Evolutionary conservation across 2,113 vertebrate genomes (phyloP), one percentile per base, ranked within the genome.

Genomic region (Stegastes partitus): DNA sequence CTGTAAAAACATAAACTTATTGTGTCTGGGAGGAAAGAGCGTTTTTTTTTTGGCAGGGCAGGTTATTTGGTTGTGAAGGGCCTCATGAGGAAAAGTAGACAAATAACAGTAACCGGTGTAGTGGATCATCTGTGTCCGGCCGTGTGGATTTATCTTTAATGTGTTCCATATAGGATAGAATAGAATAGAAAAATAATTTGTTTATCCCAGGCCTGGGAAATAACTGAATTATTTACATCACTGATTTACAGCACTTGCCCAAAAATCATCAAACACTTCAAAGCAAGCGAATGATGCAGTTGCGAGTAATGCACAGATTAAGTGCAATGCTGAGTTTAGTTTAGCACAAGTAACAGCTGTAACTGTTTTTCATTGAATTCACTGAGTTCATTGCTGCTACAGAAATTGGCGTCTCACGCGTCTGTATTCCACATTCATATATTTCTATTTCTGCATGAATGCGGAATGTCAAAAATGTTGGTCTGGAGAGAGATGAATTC

Each of bases 381-480:
- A 45, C 5, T 34, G 31, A 34, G 31, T 34, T 34, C 31, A 34
- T 34, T 34, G 8, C 31, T 34, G 8, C 31, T 34, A 34, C 31
- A 50, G 28, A 50, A 50, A 39, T 4, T 9, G 11, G 56, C 11
- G 61, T 42, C 18, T 61, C 39, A 42, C 12, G 11, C 39, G 14
- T 26, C 59, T 21, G 18, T 42, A 18, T 2, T 45, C 23, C 23
- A 45, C 44, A 75, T 58, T 25, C 16, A 57, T n/a, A 39, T 11
- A 76, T 26, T 39, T 68, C 19, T 54, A 68, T 61, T 77, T 68
- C n/a, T 53, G 23, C 0, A 3, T 58, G 54, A 51, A 44, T 26
- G 28, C 39, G 62, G 53, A 51, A 51, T 59, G 55, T 22, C 18
- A 76, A 51, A 67, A 57, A 67, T 59, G 44, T 67, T 37, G 28